A percentile compares a stretch with the other conserved stretches of the same genome.
Conservation (phyloP, 2,113 vertebrate species). For the Cyanoderma ruficeps region DNA sequence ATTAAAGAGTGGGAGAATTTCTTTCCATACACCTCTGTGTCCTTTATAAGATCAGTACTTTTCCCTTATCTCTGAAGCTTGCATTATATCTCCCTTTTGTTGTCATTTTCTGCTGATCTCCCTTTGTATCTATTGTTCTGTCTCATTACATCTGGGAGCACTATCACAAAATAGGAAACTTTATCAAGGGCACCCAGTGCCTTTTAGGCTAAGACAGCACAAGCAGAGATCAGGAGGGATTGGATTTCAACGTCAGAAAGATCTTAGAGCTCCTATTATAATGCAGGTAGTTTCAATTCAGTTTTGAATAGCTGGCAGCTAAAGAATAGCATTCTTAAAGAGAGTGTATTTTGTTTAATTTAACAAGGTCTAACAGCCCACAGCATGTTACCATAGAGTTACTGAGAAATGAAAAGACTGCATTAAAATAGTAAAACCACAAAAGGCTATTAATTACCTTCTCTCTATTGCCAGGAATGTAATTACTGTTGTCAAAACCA, state of each 20-base stretch:
- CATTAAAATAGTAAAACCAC: conserved; percentile 59
- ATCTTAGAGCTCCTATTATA: conserved; percentile 54
- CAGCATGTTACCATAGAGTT: conserved; percentile 54
- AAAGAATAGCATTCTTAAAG: conserved; percentile 63
- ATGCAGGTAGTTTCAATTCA: conserved; percentile 56
- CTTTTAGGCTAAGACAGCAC: conserved; percentile 53
- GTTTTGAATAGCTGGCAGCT: conserved; percentile 64
- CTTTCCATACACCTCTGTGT: background rate
- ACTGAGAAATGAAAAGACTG: conserved; percentile 46
- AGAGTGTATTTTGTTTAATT: conserved; percentile 66
- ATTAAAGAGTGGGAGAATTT: background rate
- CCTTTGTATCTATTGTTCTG: conserved; percentile 53
- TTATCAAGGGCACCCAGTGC: conserved; percentile 43
- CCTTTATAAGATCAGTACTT: conserved; percentile 32
- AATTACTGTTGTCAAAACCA: conserved; percentile 65
- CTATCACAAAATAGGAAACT: conserved; percentile 56
- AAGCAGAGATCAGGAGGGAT: conserved; percentile 56
- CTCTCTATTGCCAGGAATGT: conserved; percentile 34
- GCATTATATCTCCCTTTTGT: conserved; percentile 42
- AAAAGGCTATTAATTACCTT: conserved; percentile 65
- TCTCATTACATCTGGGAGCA: conserved; percentile 43
- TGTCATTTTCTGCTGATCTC: conserved; percentile 45
- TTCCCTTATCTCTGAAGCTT: conserved; percentile 27
- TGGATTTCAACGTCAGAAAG: conserved; percentile 59
- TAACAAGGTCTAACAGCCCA: conserved; percentile 66